Percentiles rank a stretch among this genome's conserved stretches.
phyloP scores from a whole-genome alignment of 2,113 vertebrate genomes.

The Chauna torquata region DNA sequence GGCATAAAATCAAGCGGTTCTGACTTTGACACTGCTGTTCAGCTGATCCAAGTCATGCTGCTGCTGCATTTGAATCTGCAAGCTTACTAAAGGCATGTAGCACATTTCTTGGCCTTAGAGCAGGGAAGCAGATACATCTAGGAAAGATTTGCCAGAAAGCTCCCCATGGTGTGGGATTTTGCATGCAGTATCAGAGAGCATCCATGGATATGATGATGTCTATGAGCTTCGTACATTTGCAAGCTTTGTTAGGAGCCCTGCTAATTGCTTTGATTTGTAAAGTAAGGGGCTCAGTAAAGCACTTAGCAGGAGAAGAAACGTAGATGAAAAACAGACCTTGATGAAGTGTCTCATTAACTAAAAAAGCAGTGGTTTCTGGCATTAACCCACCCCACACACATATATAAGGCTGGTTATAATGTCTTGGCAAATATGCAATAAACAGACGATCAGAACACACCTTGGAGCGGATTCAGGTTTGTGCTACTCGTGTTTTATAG shows the following conservation, averaged over 20 bases:
- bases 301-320: background rate
- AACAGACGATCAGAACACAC: background rate
- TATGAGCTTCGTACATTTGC: background rate
- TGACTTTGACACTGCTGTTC: background rate
- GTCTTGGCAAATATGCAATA: background rate
- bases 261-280: slow-evolving; percentile 29
- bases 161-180: background rate
- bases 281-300: background rate
- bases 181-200: background rate
- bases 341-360: slow-evolving; percentile 45
- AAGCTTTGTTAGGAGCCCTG: background rate
- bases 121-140: background rate
- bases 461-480: background rate
- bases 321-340: slow-evolving; percentile 32
- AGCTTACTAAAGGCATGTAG: background rate
- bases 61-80: background rate
- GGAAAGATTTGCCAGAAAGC: background rate
- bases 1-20: background rate
- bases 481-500: background rate
- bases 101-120: background rate
- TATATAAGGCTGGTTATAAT: background rate
- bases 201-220: background rate
- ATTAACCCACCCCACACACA: background rate
- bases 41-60: background rate
- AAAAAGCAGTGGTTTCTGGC: background rate